phyloP scores from a whole-genome alignment of 2,113 vertebrate genomes.

The Esox niger region DNA sequence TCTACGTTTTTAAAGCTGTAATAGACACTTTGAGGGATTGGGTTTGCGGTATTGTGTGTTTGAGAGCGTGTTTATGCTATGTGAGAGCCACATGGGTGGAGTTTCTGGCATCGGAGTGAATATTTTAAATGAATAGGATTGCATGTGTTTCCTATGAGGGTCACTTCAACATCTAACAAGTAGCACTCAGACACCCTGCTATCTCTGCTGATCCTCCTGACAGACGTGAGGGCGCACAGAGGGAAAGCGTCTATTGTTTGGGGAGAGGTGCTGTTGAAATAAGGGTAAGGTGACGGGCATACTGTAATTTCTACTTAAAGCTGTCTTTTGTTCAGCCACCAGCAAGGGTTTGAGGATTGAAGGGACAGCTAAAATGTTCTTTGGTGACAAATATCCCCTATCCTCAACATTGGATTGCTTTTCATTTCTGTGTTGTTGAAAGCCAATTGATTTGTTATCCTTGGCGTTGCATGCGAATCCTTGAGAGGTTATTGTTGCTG shows the following conservation, averaged over 20 bases:
- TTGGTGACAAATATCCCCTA: conserved; percentile 52
- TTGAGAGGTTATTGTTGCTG: conserved; percentile 32
- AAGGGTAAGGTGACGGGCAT: background rate
- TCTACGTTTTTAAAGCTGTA: no score
- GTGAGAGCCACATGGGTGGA: background rate
- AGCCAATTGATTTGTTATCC: conserved; percentile 41
- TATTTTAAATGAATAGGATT: conserved; percentile 33
- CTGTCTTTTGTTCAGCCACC: conserved; percentile 17
- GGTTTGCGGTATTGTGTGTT: background rate
- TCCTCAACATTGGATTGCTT: conserved; percentile 13
- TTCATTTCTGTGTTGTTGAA: conserved; percentile 2
- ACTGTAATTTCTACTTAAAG: background rate
- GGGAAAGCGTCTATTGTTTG: conserved; percentile 29
- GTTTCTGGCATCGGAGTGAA: background rate
- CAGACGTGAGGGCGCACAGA: conserved; percentile 1
- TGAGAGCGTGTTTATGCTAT: background rate
- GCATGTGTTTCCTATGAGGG: conserved; percentile 70
- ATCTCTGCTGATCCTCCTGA: conserved; percentile 38
- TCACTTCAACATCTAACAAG: conserved; percentile 68
- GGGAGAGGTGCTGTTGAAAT: conserved; percentile 42
- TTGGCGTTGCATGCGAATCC: conserved; percentile 54
- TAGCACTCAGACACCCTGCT: conserved; percentile 65
- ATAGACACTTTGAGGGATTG: background rate
- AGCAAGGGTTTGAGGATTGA: conserved; percentile 26
- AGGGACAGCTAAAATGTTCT: conserved; percentile 23